Conservation (phyloP, 2,113 vertebrate genomes). For the Pelvicachromis taeniatus region DNA sequence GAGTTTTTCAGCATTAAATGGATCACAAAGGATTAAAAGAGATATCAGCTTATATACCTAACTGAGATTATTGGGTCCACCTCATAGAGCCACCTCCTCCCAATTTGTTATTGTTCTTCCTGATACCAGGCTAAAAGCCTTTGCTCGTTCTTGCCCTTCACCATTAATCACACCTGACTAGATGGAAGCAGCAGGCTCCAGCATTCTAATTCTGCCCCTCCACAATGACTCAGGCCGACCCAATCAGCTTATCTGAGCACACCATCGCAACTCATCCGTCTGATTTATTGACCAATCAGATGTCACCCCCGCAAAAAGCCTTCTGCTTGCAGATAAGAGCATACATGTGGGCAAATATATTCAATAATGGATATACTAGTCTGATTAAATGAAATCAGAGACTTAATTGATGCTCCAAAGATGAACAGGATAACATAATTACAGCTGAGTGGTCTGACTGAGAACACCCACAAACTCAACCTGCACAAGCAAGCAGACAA, state of each 20-base stretch:
- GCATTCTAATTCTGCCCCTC: conserved; percentile 41
- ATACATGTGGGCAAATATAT: conserved; percentile 40
- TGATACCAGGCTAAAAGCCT: conserved; percentile 46
- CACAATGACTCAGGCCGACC: not conserved
- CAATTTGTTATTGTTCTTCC: conserved; percentile 50
- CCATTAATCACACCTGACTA: conserved; percentile 61
- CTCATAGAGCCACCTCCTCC: conserved; percentile 9
- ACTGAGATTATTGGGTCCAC: conserved; percentile 48
- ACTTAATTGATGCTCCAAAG: not conserved
- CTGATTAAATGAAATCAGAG: conserved; percentile 35
- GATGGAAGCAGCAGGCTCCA: conserved; percentile 29
- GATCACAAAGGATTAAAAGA: conserved; percentile 45
- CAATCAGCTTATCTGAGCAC: conserved; percentile 48
- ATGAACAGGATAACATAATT: conserved; percentile 17
- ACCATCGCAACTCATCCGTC: conserved; percentile 23
- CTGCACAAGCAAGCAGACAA: not conserved
- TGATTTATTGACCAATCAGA: conserved; percentile 46
- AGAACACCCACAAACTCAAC: not conserved
- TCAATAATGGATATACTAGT: conserved; percentile 41
- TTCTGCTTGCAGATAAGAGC: conserved; percentile 8
- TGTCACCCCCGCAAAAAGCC: conserved; percentile 11
- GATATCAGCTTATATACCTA: conserved; percentile 43
- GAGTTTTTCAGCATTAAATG: not conserved
- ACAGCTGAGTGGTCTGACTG: not conserved
- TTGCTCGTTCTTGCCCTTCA: conserved; percentile 48